Base-by-base conservation (phyloP, 2,797 vertebrate genomes). In the Margarornis squamiger region DNA sequence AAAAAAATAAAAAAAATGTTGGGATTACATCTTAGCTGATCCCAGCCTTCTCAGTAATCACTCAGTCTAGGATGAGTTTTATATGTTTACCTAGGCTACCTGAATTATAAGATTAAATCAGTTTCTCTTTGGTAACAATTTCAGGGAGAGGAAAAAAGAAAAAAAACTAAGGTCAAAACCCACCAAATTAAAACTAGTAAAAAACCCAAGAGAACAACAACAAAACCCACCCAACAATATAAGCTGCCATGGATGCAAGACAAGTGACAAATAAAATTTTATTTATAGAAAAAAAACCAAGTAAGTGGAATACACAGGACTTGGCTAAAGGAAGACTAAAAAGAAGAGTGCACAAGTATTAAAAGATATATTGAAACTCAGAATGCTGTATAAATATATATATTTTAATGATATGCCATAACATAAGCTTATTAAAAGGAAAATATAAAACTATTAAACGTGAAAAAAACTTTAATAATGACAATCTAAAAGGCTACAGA, bases 221-320 rank as follows among this genome's bases (percentile, higher is more conserved):
- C 3, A 32, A 57, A 29, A 5, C 1, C 0, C 1, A 46, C 4
- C 5, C 32, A 41, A 54, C 8, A 82, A 41, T 29, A 49, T 32
- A 79, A 83, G 19, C 38, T 51, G 9, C 6, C 7, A 2, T 13
- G 34, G 72, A 58, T 27, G 9, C 19, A 41, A 85, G 19, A 73
- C 8, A 61, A 71, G 38, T 58, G 30, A 51, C 72, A 54, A 92
- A 38, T 4, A 49, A 14, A 6, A 62, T 34, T 55, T 62, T 57
- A 77, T 83, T 77, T 68, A 20, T 36, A 6, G 29, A 74, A 67
- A 66, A 68, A 76, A 86, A 32, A 3, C n/a, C 34, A 82, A 89
- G 12, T 22, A 45, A 93, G 22, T 34, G 57, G 14, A 88, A 91
- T 48, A 24, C 19, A 58, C 10, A 85, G 39, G 66, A 59, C 26